These are phyloP conservation scores for Mormyrus iriodes DNA, from an alignment of 2,113 vertebrate genomes.

Conservation along the genomic window DNA sequence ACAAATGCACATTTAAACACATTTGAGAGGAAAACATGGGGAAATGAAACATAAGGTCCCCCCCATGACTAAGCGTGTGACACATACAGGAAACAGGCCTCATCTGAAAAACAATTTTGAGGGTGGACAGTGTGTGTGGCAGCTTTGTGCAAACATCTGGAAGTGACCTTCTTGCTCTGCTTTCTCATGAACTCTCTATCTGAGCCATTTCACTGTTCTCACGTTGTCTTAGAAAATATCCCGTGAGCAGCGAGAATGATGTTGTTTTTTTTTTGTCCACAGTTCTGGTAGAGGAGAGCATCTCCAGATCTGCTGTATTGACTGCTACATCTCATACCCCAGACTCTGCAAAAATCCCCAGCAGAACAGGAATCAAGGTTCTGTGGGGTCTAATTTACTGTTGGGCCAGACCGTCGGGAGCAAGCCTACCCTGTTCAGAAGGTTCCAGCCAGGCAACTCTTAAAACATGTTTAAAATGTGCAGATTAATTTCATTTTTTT, in stretches of 20 bases:
- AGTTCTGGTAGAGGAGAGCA: not conserved
- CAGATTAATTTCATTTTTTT: conserved; percentile 80
- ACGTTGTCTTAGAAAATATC: not conserved
- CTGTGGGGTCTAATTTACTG: conserved; percentile 10
- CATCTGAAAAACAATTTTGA: not conserved
- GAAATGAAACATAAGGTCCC: not conserved
- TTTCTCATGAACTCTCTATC: not conserved
- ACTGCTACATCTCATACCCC: conserved; percentile 15
- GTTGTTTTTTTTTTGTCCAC: no score
- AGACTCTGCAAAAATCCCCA: not conserved
- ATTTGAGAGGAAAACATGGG: not conserved
- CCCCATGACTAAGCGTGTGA: not conserved
- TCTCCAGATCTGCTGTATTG: conserved; percentile 10
- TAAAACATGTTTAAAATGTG: conserved; percentile 55
- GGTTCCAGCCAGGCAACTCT: conserved; percentile 64
- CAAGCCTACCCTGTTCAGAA: not conserved
- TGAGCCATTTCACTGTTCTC: not conserved
- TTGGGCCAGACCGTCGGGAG: conserved; percentile 13
- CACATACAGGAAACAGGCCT: not conserved
- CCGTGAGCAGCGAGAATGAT: not conserved
- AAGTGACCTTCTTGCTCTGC: not conserved
- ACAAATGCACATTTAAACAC: not conserved
- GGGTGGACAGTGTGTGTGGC: not conserved
- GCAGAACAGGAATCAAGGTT: not conserved
- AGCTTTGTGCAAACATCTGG: not conserved